Percentiles rank a stretch among this genome's conserved stretches.
Conservation (phyloP, 92 coral and sea anemone species). For the Phenganax marumi region DNA sequence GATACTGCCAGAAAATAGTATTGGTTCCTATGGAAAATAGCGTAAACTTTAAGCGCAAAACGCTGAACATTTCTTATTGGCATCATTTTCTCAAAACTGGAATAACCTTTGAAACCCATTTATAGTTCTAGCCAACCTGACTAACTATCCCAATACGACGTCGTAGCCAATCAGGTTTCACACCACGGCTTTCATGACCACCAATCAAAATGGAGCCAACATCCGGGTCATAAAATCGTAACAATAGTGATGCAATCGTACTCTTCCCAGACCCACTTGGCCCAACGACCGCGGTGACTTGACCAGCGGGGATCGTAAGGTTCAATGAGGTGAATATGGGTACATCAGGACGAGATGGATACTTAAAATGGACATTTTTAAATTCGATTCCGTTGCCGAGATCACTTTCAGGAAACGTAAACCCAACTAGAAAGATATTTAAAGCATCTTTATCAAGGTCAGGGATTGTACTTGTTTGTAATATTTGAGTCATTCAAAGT, state of each 20-base stretch:
- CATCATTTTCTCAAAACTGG: background rate
- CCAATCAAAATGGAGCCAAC: constrained; percentile 76
- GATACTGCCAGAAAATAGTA: constrained; percentile 83
- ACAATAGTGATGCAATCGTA: constrained; percentile 74
- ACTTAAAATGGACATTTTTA: constrained; percentile 69
- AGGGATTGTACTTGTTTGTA: too few species aligned
- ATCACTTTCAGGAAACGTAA: constrained; percentile 62
- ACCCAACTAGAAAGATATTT: constrained; percentile 59
- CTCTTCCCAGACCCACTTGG: constrained; percentile 99
- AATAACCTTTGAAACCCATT: background rate
- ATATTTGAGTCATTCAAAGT: too few species aligned
- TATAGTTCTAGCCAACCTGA: constrained; percentile 59
- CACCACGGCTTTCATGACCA: constrained; percentile 70
- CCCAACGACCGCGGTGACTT: constrained; percentile 94
- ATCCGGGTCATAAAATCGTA: constrained; percentile 88
- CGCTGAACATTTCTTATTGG: background rate
- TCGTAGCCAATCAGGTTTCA: constrained; percentile 91
- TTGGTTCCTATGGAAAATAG: constrained; percentile 71
- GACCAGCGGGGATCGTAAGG: constrained; percentile 75
- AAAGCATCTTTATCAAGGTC: background rate
- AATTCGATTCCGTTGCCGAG: constrained; percentile 72
- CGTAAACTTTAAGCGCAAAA: background rate
- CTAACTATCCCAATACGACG: constrained; percentile 82
- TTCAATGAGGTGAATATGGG: constrained; percentile 67
- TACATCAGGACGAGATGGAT: constrained; percentile 85